Evolutionary conservation across 2,888 invertebrate genomes (phyloP).

Genomic region (Euplexia lucipara): DNA sequence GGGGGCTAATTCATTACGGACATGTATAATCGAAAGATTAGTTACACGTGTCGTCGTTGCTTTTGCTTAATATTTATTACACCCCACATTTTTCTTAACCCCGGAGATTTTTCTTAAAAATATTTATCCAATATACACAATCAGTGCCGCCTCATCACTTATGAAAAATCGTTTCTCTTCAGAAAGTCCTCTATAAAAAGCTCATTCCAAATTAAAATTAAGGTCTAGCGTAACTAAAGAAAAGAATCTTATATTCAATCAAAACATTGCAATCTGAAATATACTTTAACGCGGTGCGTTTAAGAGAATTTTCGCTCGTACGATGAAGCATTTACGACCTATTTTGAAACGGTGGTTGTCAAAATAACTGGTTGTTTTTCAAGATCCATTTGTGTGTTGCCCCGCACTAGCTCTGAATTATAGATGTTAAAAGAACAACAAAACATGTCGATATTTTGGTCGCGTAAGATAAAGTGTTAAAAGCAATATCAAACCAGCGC

Average conservation of each 20-base stretch:
- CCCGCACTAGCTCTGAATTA: slow-evolving; percentile 83
- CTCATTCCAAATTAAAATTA: slow-evolving; percentile 91
- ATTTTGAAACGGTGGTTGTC: slow-evolving; percentile 78
- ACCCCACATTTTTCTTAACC: slow-evolving; percentile 79
- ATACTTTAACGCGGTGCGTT: slow-evolving; percentile 61
- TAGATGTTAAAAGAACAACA: slow-evolving; percentile 85
- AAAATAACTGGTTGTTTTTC: slow-evolving; percentile 89
- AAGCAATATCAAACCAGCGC: slow-evolving; percentile 71
- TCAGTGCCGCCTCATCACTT: slow-evolving; percentile 90
- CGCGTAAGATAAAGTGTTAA: slow-evolving; percentile 82
- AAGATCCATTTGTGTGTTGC: slow-evolving; percentile 86
- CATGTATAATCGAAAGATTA: slow-evolving; percentile 84
- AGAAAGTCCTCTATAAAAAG: slow-evolving; percentile 89
- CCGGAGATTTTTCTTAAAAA: slow-evolving; percentile 84
- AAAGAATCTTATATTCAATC: slow-evolving; percentile 78
- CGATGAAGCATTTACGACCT: slow-evolving; percentile 75
- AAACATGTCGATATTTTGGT: slow-evolving; percentile 85
- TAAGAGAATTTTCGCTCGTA: slow-evolving; percentile 68
- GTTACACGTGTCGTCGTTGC: slow-evolving; percentile 86
- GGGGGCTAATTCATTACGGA: slow-evolving; percentile 74
- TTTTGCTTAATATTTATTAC: slow-evolving; percentile 85
- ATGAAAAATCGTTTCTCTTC: slow-evolving; percentile 89
- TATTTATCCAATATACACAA: slow-evolving; percentile 89
- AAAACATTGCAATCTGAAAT: slow-evolving; percentile 62
- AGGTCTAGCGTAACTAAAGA: slow-evolving; percentile 86